Evolutionary conservation across 2,888 invertebrate genomes (phyloP).

Genomic region (Dynastes tityus): DNA sequence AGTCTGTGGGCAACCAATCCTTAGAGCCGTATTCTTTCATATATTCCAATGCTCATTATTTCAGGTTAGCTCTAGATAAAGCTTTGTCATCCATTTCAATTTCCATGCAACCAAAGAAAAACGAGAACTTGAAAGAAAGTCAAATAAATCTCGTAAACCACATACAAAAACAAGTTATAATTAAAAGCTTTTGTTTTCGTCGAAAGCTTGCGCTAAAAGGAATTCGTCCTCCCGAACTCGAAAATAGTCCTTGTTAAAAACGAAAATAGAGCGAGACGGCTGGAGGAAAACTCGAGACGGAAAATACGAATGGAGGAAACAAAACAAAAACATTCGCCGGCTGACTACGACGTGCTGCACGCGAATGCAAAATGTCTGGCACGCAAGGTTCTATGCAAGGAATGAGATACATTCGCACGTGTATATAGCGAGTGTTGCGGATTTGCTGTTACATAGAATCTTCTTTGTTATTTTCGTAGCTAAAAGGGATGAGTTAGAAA

Average conservation of each 20-base stretch:
- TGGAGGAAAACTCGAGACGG: background rate
- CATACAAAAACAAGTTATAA: conserved; percentile 2
- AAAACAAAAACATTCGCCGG: conserved; percentile 15
- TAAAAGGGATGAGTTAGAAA: too few relatives aligned
- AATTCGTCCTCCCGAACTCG: background rate
- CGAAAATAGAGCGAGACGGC: background rate
- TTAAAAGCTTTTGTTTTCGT: background rate
- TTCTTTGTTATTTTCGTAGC: too few relatives aligned
- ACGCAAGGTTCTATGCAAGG: background rate
- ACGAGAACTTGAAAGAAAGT: background rate
- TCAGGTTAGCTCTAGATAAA: too few relatives aligned
- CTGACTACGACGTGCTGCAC: background rate
- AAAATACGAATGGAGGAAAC: background rate
- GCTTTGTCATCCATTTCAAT: too few relatives aligned
- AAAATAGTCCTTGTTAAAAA: background rate
- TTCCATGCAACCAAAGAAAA: background rate
- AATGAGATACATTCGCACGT: background rate
- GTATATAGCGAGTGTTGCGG: too few relatives aligned
- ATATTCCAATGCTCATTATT: too few relatives aligned
- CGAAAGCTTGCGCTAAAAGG: background rate
- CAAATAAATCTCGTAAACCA: conserved; percentile 5
- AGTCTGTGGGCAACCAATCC: too few relatives aligned
- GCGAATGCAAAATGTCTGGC: conserved; percentile 5
- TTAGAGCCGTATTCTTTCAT: too few relatives aligned
- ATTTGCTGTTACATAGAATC: too few relatives aligned